Conservation (phyloP, 2,888 invertebrate species). For the Scrobipalpa atriplicella region DNA sequence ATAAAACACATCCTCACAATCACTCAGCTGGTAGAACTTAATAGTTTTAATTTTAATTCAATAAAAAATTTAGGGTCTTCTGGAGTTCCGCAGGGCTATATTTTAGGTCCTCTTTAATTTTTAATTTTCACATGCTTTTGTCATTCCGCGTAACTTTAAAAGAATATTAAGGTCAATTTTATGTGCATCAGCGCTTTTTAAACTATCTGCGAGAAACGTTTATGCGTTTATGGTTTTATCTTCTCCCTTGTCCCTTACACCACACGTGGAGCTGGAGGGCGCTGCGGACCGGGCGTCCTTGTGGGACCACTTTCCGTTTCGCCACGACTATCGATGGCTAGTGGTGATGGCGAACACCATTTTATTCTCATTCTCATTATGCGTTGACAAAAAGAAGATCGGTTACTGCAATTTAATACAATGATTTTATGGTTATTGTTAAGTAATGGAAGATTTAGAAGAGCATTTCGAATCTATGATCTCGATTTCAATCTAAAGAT, state of each 20-base stretch:
- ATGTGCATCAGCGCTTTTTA: neutral
- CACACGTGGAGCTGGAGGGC: slow-evolving; percentile 37
- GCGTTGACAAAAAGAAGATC: slow-evolving; percentile 6
- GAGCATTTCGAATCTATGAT: too few species aligned
- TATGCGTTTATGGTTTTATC: neutral
- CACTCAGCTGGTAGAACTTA: too few species aligned
- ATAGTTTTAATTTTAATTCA: too few species aligned
- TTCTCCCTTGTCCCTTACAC: slow-evolving; percentile 10
- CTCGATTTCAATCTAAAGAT: too few species aligned
- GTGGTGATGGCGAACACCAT: neutral
- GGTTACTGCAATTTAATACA: neutral
- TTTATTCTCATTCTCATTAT: slow-evolving; percentile 17
- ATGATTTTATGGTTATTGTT: neutral
- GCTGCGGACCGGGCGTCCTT: slow-evolving; percentile 70
- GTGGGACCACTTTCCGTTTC: slow-evolving; percentile 71
- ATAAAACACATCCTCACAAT: too few species aligned
- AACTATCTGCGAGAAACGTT: neutral
- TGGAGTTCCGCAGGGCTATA: too few species aligned
- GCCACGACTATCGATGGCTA: slow-evolving; percentile 41
- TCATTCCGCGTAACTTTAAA: too few species aligned
- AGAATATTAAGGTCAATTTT: too few species aligned
- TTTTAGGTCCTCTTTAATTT: too few species aligned
- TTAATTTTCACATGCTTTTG: too few species aligned
- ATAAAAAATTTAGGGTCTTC: too few species aligned
- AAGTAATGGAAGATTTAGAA: neutral